These are phyloP conservation scores for Vanessa atalanta DNA, from an alignment of 1,140 invertebrate genomes.

Conservation along the genomic window DNA sequence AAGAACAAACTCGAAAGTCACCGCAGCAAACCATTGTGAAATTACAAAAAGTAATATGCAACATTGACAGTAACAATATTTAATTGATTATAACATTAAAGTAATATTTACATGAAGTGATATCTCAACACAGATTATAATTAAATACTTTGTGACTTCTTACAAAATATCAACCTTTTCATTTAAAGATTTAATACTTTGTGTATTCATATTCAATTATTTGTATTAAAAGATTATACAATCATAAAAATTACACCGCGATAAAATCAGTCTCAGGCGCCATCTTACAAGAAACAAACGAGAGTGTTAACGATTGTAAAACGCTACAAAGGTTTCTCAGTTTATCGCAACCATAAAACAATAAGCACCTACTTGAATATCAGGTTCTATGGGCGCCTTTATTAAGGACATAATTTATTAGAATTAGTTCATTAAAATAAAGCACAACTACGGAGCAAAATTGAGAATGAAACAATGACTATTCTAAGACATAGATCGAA, in stretches of 20 bases:
- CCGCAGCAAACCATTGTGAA: too few relatives aligned
- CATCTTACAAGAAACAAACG: background rate
- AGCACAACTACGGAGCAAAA: background rate
- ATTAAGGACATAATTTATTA: background rate
- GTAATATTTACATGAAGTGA: too few relatives aligned
- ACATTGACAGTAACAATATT: too few relatives aligned
- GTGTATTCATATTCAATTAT: too few relatives aligned
- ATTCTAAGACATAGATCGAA: background rate
- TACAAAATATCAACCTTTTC: too few relatives aligned
- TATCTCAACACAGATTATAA: too few relatives aligned
- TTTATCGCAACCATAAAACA: constrained; percentile 5
- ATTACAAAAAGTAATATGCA: too few relatives aligned
- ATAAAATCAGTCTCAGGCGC: background rate
- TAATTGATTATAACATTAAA: too few relatives aligned
- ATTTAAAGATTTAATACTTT: too few relatives aligned
- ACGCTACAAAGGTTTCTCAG: background rate
- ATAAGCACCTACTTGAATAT: background rate
- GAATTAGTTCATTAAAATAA: constrained; percentile 3
- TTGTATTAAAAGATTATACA: too few relatives aligned
- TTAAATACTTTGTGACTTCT: too few relatives aligned
- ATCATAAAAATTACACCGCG: background rate
- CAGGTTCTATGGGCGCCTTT: background rate
- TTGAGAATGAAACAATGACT: background rate
- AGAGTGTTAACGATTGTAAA: constrained; percentile 1
- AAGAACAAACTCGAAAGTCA: too few relatives aligned